Base-by-base conservation (phyloP, 2,113 vertebrate genomes). In the Manacus vitellinus region DNA sequence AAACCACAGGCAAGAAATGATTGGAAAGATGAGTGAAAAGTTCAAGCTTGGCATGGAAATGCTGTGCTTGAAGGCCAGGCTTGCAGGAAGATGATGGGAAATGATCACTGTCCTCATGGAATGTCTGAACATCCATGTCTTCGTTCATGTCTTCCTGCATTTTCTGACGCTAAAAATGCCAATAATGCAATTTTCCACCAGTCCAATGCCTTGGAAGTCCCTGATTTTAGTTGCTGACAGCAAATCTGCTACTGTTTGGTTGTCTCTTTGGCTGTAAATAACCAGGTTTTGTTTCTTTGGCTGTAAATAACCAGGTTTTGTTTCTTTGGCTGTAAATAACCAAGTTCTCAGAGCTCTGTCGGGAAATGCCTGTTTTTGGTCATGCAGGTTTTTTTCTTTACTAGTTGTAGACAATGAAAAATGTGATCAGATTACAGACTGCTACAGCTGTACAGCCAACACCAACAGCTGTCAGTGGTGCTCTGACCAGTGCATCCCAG, bases 391-490 rank as follows among this genome's bases (percentile, higher is more conserved):
- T 96, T 95, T 97, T 97, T 95, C 91, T 97, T 97, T 84, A 92
- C 33, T 98, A 99, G 99, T 97, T 95, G 95, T 97, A 47, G 99
- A 99, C 71, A 98, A 95, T 92, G 99, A 99, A 95, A 98, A 98
- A 91, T 99, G 99, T 94, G 99, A 99, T 96, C 99, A 99, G 97
- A 99, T 99, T 96, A 99, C 99, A 1, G 99, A 99, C 98, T 99
- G 99, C 98, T 99, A 99, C 98, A 99, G 99, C 96, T 99, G 99
- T 95, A 99, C 99, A 2, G 98, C 99, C 44, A 99, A 99, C 95
- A 99, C 99, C 56, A 99, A 99, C 84, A 98, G 98, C 96, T 99
- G 99, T 96, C 99, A 99, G 88, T 99, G 99, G 99, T 99, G 99
- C 66, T 97, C 97, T 4, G 97, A 98, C 81, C 98, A 98, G 95